These are phyloP conservation scores for Heterotilapia buettikoferi DNA, from an alignment of 2,113 vertebrate genomes.

Conservation along the genomic window DNA sequence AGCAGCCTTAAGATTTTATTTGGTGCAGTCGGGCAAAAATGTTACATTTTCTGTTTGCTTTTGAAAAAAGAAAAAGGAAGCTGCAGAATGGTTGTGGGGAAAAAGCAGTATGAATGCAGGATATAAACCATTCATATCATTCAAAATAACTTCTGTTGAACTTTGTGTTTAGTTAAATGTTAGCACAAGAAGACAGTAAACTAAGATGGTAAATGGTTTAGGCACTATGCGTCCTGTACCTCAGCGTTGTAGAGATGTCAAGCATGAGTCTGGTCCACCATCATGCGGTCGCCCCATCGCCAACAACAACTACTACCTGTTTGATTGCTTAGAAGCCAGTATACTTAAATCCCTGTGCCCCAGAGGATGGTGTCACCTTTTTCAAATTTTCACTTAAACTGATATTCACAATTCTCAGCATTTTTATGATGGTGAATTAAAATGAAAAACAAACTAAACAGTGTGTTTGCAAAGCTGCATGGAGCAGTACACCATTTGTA, in stretches of 20 bases:
- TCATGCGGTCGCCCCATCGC: not conserved
- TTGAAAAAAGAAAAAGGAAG: not conserved
- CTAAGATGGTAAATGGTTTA: not conserved
- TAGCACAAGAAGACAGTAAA: accelerated
- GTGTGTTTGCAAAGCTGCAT: not conserved
- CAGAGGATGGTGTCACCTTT: not conserved
- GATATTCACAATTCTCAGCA: not conserved
- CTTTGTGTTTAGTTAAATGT: not conserved
- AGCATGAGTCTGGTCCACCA: accelerated
- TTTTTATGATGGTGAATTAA: not conserved
- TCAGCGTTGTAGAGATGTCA: not conserved
- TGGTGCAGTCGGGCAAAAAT: not conserved
- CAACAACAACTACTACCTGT: not conserved
- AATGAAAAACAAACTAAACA: not conserved
- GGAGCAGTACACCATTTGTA: not conserved
- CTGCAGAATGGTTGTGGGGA: not conserved
- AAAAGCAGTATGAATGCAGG: not conserved
- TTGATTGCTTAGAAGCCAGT: not conserved
- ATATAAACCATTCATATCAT: not conserved
- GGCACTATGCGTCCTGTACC: not conserved
- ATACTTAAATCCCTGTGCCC: not conserved
- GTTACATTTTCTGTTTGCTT: not conserved
- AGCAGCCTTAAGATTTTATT: not conserved
- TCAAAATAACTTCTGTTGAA: not conserved
- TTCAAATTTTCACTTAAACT: not conserved